Evolutionary conservation across 2,113 vertebrate genomes (phyloP).

Genomic region (Antidorcas marsupialis): DNA sequence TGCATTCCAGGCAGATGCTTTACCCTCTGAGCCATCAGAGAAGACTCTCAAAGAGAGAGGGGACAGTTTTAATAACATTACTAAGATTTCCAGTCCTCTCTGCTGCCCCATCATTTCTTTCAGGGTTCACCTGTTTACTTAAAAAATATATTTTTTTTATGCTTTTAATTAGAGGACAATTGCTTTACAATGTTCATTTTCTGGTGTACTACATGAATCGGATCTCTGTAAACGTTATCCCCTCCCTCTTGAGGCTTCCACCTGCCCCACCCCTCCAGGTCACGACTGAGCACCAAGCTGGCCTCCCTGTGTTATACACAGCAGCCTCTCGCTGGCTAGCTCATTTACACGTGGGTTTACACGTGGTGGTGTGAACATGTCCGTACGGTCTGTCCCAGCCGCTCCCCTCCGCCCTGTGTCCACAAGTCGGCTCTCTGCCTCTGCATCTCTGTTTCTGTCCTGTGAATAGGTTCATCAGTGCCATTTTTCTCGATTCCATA

Average conservation of each 20-base stretch:
- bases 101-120: neutral
- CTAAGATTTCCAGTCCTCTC: neutral
- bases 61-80: neutral
- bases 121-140: neutral
- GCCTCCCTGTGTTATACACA: neutral
- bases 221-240: neutral
- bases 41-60: neutral
- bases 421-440: neutral
- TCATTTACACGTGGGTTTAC: neutral
- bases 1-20: neutral
- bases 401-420: neutral
- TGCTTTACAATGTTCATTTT: neutral
- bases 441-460: neutral
- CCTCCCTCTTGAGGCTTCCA: neutral
- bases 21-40: neutral
- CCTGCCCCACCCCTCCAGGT: neutral
- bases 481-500: neutral
- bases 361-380: neutral
- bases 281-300: neutral
- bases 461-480: neutral
- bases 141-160: neutral
- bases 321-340: neutral
- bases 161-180: neutral
- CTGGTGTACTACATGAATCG: neutral
- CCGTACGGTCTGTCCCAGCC: rapidly evolving